Evolutionary conservation across 1,140 invertebrate species (phyloP).

Genomic region (Zaprionus capensis): DNA sequence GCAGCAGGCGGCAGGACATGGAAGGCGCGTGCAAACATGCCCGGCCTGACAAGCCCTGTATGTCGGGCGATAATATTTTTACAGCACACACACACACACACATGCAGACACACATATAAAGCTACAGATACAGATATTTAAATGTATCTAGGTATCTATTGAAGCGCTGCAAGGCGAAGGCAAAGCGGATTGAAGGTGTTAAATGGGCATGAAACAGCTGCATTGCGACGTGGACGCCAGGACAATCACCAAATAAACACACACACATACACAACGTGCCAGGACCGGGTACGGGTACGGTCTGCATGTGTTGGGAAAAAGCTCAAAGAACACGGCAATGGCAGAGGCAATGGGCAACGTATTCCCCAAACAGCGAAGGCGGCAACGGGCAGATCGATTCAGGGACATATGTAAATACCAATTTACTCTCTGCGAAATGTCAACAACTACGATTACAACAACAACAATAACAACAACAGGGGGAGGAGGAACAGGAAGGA

Average conservation of each 20-base stretch:
- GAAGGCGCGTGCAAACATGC: conserved; percentile 65
- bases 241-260: conserved; percentile 77
- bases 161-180: conserved; percentile 28
- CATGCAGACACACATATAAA: conserved; percentile 20
- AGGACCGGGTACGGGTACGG: not conserved
- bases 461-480: conserved; percentile 26
- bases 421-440: conserved; percentile 78
- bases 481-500: not conserved
- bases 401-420: conserved; percentile 78
- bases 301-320: conserved; percentile 42
- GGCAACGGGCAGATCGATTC: conserved; percentile 51
- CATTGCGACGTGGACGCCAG: conserved; percentile 70
- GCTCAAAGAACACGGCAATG: conserved; percentile 66
- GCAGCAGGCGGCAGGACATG: not conserved
- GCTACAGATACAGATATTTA: conserved; percentile 11
- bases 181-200: conserved; percentile 79
- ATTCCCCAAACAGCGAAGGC: conserved; percentile 68
- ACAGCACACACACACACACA: conserved; percentile 24
- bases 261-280: conserved; percentile 26
- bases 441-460: conserved; percentile 75
- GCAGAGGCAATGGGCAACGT: conserved; percentile 10
- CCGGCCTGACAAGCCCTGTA: conserved; percentile 61
- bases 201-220: conserved; percentile 82
- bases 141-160: conserved; percentile 40
- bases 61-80: conserved; percentile 75